A percentile compares a stretch with the other conserved stretches of the same genome.
These are phyloP conservation scores for Zaprionus vittiger DNA, from an alignment of 1,140 invertebrate genomes.

Conservation along the genomic window DNA sequence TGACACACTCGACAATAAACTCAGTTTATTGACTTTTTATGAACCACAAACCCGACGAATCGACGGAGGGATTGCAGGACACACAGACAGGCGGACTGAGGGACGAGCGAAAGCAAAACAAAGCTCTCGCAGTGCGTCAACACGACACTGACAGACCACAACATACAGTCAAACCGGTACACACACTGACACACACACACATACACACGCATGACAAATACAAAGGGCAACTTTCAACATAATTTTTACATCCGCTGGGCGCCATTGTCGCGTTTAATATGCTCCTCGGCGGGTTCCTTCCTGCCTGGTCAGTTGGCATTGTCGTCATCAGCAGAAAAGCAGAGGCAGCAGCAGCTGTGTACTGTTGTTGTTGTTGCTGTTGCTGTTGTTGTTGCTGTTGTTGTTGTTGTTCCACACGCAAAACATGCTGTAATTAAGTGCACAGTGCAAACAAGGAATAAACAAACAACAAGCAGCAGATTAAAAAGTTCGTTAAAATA, in stretches of 20 bases:
- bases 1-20: constrained; percentile 73
- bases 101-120: constrained; percentile 60
- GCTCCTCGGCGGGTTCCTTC: constrained; percentile 20
- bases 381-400: constrained; percentile 33
- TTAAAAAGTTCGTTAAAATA: constrained; percentile 6
- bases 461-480: constrained; percentile 15
- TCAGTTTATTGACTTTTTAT: constrained; percentile 79
- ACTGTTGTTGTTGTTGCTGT: constrained; percentile 27
- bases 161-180: constrained; percentile 17
- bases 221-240: constrained; percentile 65
- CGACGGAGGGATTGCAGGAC: neutral
- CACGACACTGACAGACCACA: constrained; percentile 49
- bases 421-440: constrained; percentile 63
- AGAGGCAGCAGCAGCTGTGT: constrained; percentile 15
- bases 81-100: neutral
- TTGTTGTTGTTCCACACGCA: constrained; percentile 29
- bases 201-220: constrained; percentile 8
- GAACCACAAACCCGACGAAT: constrained; percentile 60
- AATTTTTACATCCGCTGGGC: constrained; percentile 76
- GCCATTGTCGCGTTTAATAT: constrained; percentile 75
- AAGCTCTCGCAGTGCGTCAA: constrained; percentile 49
- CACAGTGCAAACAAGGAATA: constrained; percentile 48
- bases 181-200: constrained; percentile 21
- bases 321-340: constrained; percentile 3
- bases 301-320: constrained; percentile 35